Evolutionary conservation across 1,140 invertebrate genomes (phyloP).

Genomic region (Augochlora pura): DNA sequence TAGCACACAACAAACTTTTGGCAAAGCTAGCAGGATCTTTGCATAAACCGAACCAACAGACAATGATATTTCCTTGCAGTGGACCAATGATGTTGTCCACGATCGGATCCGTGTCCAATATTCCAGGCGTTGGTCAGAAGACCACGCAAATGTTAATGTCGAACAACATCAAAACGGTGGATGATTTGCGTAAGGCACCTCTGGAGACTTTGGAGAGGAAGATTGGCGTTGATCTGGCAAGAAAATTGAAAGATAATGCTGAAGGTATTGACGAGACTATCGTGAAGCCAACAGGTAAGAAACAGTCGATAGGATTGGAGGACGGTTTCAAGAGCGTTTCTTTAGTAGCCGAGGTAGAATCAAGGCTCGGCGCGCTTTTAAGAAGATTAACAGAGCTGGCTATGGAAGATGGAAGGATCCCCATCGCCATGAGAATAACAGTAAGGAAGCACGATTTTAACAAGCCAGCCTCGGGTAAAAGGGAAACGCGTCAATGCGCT

Average conservation of each 20-base stretch:
- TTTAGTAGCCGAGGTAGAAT: slow-evolving; percentile 86
- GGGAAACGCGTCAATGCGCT: slow-evolving; percentile 87
- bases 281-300: slow-evolving; percentile 86
- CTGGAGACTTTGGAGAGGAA: slow-evolving; percentile 83
- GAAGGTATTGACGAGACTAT: slow-evolving; percentile 85
- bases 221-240: slow-evolving; percentile 84
- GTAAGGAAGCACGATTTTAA: slow-evolving; percentile 85
- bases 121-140: slow-evolving; percentile 88
- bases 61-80: slow-evolving; percentile 86
- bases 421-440: slow-evolving; percentile 86
- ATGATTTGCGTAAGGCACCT: slow-evolving; percentile 78
- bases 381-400: slow-evolving; percentile 86
- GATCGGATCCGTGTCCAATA: slow-evolving; percentile 82
- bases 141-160: slow-evolving; percentile 83
- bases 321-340: slow-evolving; percentile 87
- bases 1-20: slow-evolving; percentile 91
- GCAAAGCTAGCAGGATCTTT: slow-evolving; percentile 88
- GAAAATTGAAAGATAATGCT: slow-evolving; percentile 84
- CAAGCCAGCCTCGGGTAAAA: slow-evolving; percentile 82
- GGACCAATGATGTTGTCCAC: slow-evolving; percentile 83
- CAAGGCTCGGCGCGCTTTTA: slow-evolving; percentile 84
- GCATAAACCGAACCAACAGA: slow-evolving; percentile 91
- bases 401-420: slow-evolving; percentile 88
- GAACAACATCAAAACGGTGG: slow-evolving; percentile 84
- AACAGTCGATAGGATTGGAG: slow-evolving; percentile 87